Evolutionary conservation across 37 sponge, comb jelly and placozoan genomes (phyloP), one percentile per base, ranked within the genome.

Genomic region (Haliclona indistincta): DNA sequence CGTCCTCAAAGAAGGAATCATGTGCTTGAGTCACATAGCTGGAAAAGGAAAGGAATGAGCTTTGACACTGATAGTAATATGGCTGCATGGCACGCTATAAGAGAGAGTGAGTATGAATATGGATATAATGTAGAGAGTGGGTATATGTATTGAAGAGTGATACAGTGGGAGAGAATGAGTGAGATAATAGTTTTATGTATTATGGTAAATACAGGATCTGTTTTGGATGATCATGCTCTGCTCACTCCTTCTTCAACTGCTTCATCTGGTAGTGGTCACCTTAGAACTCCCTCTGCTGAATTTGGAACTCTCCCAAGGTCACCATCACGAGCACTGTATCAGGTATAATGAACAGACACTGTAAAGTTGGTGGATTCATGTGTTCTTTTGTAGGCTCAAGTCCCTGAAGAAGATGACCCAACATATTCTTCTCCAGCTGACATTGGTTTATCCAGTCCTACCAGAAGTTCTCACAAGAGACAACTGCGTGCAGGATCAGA

Each of bases 21-120:
- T 5, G 44, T 35, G 7, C 44, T 51, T 10, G 38, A 56, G 23
- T 70, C 68, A n/a, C 43, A 54, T 19, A 80, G 80, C 70, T 56
- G 41, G 25, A 13, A 23, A 64, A 62, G 52, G 3, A 34, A 38
- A 19, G 3, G 44, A 15, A 63, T 6, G 64, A 40, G 63, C 20
- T 10, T 37, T 1, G 26, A 20, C 49, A 54, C 37, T 4, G 54
- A 33, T 37, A 34, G 36, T 29, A 38, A 29, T 4, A 2, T 49
- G 54, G 41, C 8, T 8, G 40, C 6, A 38, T 10, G 40, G 10
- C 8, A 33, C 8, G 20, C 8, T 20, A 6, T 8, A 19, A 20
- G 41, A 17, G 8, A 20, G 40, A 35, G 67, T 34, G 67, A 17
- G 13, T 33, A 17, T n/a, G 3, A 26, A 2, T 8, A 4, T 10